Conservation (phyloP, 30 jellyfish, hydroid and myxozoan species). For the Aurelia sp. region DNA sequence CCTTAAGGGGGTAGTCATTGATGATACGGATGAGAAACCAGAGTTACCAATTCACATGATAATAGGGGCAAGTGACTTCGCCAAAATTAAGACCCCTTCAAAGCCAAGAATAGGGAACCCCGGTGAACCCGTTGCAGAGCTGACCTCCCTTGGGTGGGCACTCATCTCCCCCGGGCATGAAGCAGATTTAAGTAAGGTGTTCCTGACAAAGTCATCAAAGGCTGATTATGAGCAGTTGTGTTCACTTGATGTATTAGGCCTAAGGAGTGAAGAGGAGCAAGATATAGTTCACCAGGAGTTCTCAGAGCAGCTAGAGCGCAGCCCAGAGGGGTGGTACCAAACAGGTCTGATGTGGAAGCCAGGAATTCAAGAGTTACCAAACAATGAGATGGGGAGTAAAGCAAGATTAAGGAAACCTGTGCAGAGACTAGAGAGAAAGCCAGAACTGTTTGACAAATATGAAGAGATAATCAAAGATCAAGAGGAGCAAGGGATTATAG, state of each 20-base stretch:
- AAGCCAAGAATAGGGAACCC: slow-evolving; percentile 57
- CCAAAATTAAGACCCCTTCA: slow-evolving; percentile 41
- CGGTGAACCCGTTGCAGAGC: slow-evolving; percentile 75
- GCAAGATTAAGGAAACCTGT: slow-evolving; percentile 4
- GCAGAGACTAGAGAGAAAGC: not conserved
- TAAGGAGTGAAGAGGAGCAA: slow-evolving; percentile 7
- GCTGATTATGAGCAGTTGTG: slow-evolving; percentile 40
- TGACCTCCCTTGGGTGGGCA: slow-evolving; percentile 64
- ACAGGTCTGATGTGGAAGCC: slow-evolving; percentile 44
- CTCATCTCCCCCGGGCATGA: slow-evolving; percentile 63
- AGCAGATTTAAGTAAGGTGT: slow-evolving; percentile 15
- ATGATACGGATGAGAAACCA: slow-evolving; percentile 18
- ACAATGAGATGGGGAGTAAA: slow-evolving; percentile 32
- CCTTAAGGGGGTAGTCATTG: slow-evolving; percentile 9
- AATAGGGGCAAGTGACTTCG: slow-evolving; percentile 55
- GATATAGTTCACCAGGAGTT: slow-evolving; percentile 7
- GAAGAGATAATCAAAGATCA: slow-evolving; percentile 10
- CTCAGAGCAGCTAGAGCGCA: slow-evolving; percentile 16
- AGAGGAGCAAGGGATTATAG: slow-evolving; percentile 35
- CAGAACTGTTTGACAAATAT: not conserved
- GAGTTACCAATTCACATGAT: slow-evolving; percentile 61
- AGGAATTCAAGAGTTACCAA: not conserved
- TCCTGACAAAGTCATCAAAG: slow-evolving; percentile 8
- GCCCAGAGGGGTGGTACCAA: slow-evolving; percentile 45
- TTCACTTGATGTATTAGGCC: slow-evolving; percentile 60